These are phyloP conservation scores for Tipula helvola DNA, from an alignment of 2,888 invertebrate genomes.

Conservation along the genomic window DNA sequence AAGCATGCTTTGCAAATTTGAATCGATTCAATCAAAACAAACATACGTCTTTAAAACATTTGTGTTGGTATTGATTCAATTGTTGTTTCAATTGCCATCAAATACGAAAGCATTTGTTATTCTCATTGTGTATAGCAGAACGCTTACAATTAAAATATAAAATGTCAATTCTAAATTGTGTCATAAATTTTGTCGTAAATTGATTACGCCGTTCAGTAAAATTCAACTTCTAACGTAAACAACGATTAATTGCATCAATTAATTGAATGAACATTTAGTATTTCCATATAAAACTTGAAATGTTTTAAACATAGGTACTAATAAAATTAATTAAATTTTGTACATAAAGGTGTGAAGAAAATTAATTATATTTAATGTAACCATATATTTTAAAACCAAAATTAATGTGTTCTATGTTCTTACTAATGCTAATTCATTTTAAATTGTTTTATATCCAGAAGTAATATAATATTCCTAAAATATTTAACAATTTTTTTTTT, in stretches of 20 bases:
- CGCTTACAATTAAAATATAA: too few relatives aligned
- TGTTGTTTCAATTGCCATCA: too few relatives aligned
- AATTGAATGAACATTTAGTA: neutral
- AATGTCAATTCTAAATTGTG: too few relatives aligned
- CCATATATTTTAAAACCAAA: neutral
- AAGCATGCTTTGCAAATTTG: too few relatives aligned
- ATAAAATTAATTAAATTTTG: neutral
- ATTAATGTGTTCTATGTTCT: neutral
- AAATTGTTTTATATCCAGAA: neutral
- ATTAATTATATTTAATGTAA: neutral
- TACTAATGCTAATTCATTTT: neutral
- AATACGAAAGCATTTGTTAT: too few relatives aligned
- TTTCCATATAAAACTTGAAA: neutral
- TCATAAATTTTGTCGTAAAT: too few relatives aligned
- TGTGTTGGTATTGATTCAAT: too few relatives aligned
- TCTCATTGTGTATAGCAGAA: too few relatives aligned
- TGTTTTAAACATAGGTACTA: neutral
- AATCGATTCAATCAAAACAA: too few relatives aligned
- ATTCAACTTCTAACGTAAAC: too few relatives aligned
- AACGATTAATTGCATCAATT: neutral
- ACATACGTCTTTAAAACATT: too few relatives aligned
- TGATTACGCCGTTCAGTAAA: too few relatives aligned
- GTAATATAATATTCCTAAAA: neutral
- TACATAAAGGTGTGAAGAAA: neutral
- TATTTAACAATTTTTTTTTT: neutral